Base-by-base conservation (phyloP, 2,888 invertebrate species). In the Netelia virgata region DNA sequence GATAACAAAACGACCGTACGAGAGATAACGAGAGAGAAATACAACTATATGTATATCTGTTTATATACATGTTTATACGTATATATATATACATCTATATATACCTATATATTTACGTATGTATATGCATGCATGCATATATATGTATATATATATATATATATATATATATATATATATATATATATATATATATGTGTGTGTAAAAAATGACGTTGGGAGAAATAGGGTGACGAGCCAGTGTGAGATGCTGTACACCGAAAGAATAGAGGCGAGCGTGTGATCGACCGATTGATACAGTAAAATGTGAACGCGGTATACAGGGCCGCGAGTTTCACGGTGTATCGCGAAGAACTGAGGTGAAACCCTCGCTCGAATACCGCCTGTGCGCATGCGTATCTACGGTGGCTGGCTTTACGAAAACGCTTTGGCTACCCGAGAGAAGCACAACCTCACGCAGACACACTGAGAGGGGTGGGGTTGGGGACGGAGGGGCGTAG, bases 281-380 rank as follows among this genome's bases (percentile, higher is more conserved):
- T 82, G 83, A 82, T 86, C 78, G 83, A 84, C 83, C 81, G 81
- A 84, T 82, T 86, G 81, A 84, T 86, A 78, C 72, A 84, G 86
- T 84, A 80, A 83, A 86, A 84, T 82, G 79, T 83, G 84, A 86
- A 86, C 82, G 82, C 82, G 81, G 16, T 57, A 72, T 70, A 69
- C 53, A 23, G 80, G 74, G 64, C 64, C 83, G 84, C 89, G 89
- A 87, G 87, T 89, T 89, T 90, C 87, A 88, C 90, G 90, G 88
- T 88, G 90, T 88, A 87, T 88, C 90, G 89, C 89, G 88, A 86
- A 87, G 89, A 89, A 90, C 90, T 90, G 90, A 89, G 88, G 85
- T 86, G 86, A 84, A 82, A 83, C 86, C 84, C 64, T 80, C 82
- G 84, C 76, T 83, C 74, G 80, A 77, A 82, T 83, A 36, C 70